phyloP scores from a whole-genome alignment of 2,888 invertebrate species.

The Phortica magna region DNA sequence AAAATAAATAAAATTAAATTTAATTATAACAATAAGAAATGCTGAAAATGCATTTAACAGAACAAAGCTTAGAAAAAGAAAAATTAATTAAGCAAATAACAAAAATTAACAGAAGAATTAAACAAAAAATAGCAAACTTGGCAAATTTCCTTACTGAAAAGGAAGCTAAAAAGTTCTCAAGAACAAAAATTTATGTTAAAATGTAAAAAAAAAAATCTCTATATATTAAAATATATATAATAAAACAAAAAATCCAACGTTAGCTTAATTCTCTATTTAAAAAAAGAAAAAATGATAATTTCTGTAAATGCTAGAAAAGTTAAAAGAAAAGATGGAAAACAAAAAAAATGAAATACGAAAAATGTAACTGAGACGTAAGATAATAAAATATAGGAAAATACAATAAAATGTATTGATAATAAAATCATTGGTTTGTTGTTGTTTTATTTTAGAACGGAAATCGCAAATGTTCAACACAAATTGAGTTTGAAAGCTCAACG shows the following conservation, averaged over 20 bases:
- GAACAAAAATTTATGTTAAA: background rate
- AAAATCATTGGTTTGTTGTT: background rate
- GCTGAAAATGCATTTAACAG: conserved; percentile 24
- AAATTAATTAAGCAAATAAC: background rate
- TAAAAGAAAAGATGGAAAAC: conserved; percentile 5
- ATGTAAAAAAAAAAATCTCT: conserved; percentile 10
- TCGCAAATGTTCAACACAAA: background rate
- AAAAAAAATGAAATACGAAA: conserved; percentile 8
- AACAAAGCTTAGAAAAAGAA: background rate
- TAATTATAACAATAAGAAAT: background rate
- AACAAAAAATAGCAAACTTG: background rate
- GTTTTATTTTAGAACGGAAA: background rate
- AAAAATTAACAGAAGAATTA: background rate
- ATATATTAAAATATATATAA: background rate
- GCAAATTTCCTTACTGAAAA: too few relatives aligned
- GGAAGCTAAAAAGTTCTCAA: too few relatives aligned
- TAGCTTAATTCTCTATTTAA: conserved; percentile 12
- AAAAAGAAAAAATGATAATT: background rate
- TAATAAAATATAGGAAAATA: conserved; percentile 33
- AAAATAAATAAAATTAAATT: conserved; percentile 8
- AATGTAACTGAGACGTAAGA: conserved; percentile 39
- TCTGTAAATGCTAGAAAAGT: conserved; percentile 23
- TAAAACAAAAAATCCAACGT: conserved; percentile 1
- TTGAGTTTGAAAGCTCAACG: background rate
- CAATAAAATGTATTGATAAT: background rate